A percentile compares a stretch with the other conserved stretches of the same genome.
Evolutionary conservation across 2,888 invertebrate genomes (phyloP).

Genomic region (Gastracanthus pulcherrimus): DNA sequence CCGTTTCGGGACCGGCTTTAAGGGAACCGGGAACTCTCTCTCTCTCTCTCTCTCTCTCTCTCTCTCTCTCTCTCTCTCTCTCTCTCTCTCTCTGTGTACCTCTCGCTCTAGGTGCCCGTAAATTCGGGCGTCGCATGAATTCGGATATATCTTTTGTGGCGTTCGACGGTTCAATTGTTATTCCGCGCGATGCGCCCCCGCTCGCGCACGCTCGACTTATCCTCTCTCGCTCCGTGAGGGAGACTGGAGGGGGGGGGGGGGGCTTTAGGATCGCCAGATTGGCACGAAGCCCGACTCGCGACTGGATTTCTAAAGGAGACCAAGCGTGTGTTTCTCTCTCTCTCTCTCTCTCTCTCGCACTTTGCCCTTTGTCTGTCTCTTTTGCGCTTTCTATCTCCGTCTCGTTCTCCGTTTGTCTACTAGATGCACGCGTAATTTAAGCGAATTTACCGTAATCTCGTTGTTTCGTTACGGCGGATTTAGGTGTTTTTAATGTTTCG

Average conservation of each 20-base stretch:
- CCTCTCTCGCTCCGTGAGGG: slow-evolving; percentile 5
- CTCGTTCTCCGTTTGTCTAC: neutral
- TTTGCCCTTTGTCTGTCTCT: too few relatives aligned
- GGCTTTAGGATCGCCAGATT: slow-evolving; percentile 47
- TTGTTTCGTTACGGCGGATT: slow-evolving; percentile 36
- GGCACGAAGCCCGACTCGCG: slow-evolving; percentile 58
- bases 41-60: neutral
- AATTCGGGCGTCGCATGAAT: slow-evolving; percentile 57
- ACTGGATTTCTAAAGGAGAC: slow-evolving; percentile 57
- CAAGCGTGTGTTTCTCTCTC: neutral
- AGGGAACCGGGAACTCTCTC: neutral
- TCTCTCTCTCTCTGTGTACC: neutral
- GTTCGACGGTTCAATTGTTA: slow-evolving; percentile 59
- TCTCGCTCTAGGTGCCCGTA: slow-evolving; percentile 26
- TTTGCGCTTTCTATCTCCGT: neutral
- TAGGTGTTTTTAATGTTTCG: neutral
- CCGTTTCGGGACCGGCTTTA: neutral
- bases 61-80: neutral
- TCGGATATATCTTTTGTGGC: slow-evolving; percentile 57
- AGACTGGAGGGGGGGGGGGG: neutral
- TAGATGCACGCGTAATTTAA: slow-evolving; percentile 33
- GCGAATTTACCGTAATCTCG: slow-evolving; percentile 34
- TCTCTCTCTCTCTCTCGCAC: slow-evolving; percentile 17
- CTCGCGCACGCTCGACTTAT: slow-evolving; percentile 55
- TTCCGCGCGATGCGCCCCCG: slow-evolving; percentile 45